Evolutionary conservation across 1,140 invertebrate genomes (phyloP), one percentile per base, ranked within the genome.

Genomic region (Halotydeus destructor): DNA sequence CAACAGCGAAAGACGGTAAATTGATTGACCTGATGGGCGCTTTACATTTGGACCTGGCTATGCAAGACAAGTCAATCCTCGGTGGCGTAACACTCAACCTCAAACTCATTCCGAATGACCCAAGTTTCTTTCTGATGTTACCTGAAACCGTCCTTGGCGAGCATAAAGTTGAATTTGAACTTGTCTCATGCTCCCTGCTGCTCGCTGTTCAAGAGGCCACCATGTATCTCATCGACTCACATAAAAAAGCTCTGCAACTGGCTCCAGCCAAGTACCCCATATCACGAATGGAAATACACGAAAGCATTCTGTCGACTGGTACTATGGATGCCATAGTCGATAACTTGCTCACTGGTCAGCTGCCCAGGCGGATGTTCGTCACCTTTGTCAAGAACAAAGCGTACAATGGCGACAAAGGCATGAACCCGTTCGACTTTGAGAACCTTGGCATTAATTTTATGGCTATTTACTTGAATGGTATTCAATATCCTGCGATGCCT

Each of bases 21-120:
- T 8, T 35, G 8, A 45, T 55, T 45, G 51, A 56, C 35, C 1
- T 57, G 9, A 33, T 49, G 3, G 52, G 52, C 8, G 42, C 44
- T 36, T 38, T 43, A 3, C 36, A 48, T n/a, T 12, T 21, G 16
- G 49, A 51, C 26, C 19, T 56, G 8, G 46, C 45, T 36, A 18
- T 23, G 3, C 47, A 50, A 35, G 34, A 30, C 0, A 38, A 36
- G 31, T 47, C 38, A 28, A 22, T 49, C 8, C 33, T 48, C 14
- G 49, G 48, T 12, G 51, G 49, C 8, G 9, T 3, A n/a, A 24
- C 19, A n/a, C 5, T 41, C 5, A 6, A 9, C 32, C 9, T 41
- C 3, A 6, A 33, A 19, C 24, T 41, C 3, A 21, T 41, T 8
- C 40, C 28, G 11, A 41, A 41, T 33, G 4, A 5, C 4, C 27